phyloP scores from a whole-genome alignment of 1,140 invertebrate species.

The Vollenhovia emeryi region DNA sequence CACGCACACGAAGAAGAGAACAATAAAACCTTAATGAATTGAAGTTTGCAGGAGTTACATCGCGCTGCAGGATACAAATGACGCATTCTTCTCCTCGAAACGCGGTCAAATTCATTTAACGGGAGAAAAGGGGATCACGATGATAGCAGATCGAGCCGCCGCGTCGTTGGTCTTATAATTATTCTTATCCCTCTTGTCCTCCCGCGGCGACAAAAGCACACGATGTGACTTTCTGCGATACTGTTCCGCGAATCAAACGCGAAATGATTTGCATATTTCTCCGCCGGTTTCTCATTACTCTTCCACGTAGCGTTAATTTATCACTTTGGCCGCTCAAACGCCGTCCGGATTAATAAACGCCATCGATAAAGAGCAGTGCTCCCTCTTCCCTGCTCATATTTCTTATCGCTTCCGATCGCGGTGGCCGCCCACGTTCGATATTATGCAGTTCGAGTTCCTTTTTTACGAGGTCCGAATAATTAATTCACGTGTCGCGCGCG shows the following conservation, averaged over 20 bases:
- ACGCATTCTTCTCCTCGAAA: slow-evolving; percentile 43
- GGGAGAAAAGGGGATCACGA: not conserved
- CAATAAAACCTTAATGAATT: slow-evolving; percentile 51
- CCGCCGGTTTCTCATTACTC: slow-evolving; percentile 33
- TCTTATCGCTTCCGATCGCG: slow-evolving; percentile 36
- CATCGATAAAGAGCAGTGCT: slow-evolving; percentile 49
- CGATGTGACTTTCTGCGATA: slow-evolving; percentile 40
- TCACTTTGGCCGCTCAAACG: slow-evolving; percentile 27
- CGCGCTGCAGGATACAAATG: slow-evolving; percentile 38
- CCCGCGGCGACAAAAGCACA: slow-evolving; percentile 31
- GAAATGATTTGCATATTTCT: slow-evolving; percentile 53
- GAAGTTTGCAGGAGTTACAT: slow-evolving; percentile 49
- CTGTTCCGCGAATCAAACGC: slow-evolving; percentile 6
- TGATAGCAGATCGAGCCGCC: slow-evolving; percentile 14
- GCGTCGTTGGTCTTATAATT: slow-evolving; percentile 36
- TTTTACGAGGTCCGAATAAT: slow-evolving; percentile 64
- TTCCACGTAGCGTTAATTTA: slow-evolving; percentile 41
- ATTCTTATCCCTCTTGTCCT: slow-evolving; percentile 49
- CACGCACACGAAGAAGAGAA: not conserved
- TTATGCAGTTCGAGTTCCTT: slow-evolving; percentile 22
- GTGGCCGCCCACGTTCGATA: slow-evolving; percentile 10
- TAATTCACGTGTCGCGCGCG: slow-evolving; percentile 55
- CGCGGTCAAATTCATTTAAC: slow-evolving; percentile 41
- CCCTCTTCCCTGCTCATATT: not conserved
- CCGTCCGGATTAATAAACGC: slow-evolving; percentile 46